Conservation (phyloP, 2,888 invertebrate genomes). For the Aphidius colemani region DNA sequence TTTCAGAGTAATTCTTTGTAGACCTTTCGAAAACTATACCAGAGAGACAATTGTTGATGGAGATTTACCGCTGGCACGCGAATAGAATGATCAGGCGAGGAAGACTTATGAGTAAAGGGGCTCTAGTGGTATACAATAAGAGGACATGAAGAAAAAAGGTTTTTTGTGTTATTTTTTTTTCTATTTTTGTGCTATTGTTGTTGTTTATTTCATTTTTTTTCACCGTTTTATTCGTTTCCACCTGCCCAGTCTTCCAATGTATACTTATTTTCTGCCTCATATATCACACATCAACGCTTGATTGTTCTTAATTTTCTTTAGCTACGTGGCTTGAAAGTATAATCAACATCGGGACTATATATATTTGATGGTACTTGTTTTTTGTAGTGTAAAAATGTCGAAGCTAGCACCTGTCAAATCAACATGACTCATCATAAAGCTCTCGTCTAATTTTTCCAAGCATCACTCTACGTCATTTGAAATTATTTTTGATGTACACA, state of each 20-base stretch:
- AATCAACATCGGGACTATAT: slow-evolving; percentile 23
- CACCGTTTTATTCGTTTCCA: background rate
- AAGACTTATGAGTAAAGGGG: slow-evolving; percentile 1
- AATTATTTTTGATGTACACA: too few species aligned
- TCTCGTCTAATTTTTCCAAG: background rate
- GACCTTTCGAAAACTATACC: background rate
- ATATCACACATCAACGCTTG: slow-evolving; percentile 46
- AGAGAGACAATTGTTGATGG: slow-evolving; percentile 41
- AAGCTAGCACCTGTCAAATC: background rate
- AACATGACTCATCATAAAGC: background rate
- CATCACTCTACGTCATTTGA: background rate
- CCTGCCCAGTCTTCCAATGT: background rate
- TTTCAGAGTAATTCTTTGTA: too few species aligned
- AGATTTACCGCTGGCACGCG: slow-evolving; percentile 45
- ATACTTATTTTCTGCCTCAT: slow-evolving; percentile 26
- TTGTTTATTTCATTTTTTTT: background rate
- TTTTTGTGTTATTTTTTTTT: slow-evolving; percentile 1
- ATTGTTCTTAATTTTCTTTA: slow-evolving; percentile 50
- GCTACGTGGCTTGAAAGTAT: slow-evolving; percentile 46
- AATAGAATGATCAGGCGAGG: slow-evolving; percentile 36
- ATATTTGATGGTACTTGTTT: too few species aligned
- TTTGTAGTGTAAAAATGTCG: too few species aligned
- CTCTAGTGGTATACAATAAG: background rate
- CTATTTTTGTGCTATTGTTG: background rate
- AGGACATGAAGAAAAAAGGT: slow-evolving; percentile 1